Conservation (phyloP, 2,888 invertebrate genomes). For the Amorpha juglandis region DNA sequence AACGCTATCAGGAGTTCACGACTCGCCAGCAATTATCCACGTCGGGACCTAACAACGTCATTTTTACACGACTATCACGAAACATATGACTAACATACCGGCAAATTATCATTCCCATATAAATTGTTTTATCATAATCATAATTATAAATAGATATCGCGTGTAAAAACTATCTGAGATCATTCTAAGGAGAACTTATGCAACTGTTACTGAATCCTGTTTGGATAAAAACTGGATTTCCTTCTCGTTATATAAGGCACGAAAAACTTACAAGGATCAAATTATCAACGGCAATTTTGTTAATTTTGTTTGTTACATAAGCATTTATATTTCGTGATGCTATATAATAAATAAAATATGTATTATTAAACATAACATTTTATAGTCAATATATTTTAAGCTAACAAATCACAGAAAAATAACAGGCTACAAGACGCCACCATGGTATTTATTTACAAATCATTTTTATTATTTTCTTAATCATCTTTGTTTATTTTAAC, state of each 20-base stretch:
- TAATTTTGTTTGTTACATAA: constrained; percentile 14
- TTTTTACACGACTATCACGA: constrained; percentile 59
- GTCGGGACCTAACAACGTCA: constrained; percentile 61
- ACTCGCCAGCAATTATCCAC: constrained; percentile 62
- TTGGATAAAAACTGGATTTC: constrained; percentile 15
- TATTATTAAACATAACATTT: too few species aligned
- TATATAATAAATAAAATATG: too few species aligned
- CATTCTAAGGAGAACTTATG: constrained; percentile 23
- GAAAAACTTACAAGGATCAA: constrained; percentile 10
- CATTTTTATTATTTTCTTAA: too few species aligned
- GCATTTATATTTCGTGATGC: too few species aligned
- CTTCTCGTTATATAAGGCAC: constrained; percentile 4
- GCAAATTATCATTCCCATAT: constrained; percentile 26
- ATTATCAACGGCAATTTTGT: constrained; percentile 15
- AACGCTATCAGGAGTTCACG: constrained; percentile 68
- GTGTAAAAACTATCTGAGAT: constrained; percentile 27
- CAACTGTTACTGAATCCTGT: constrained; percentile 23
- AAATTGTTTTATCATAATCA: constrained; percentile 26
- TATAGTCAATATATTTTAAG: too few species aligned
- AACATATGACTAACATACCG: constrained; percentile 57
- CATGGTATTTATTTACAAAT: too few species aligned
- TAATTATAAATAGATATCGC: constrained; percentile 25
- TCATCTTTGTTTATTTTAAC: too few species aligned
- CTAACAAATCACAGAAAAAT: too few species aligned
- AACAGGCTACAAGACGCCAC: too few species aligned